Evolutionary conservation across 2,113 vertebrate genomes (phyloP), one percentile per base, ranked within the genome.

Genomic region (Symphodus melops): DNA sequence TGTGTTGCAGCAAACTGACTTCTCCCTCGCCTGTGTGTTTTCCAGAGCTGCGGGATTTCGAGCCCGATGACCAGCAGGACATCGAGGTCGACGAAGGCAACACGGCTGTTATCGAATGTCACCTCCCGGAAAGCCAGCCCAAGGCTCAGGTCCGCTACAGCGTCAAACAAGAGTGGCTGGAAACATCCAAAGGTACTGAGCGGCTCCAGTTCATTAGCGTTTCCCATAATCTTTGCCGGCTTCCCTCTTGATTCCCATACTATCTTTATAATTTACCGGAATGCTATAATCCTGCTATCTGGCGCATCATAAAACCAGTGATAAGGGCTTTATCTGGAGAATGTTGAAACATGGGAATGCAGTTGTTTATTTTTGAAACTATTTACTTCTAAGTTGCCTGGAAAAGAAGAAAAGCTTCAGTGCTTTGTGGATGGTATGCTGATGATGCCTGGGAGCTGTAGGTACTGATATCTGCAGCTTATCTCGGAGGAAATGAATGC

Each of bases 111-210:
- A 99, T 99, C 0, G 96, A 97, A 64, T 99, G 98, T 0, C 97
- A 99, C 88, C 94, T 99, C 67, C 98, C 98, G 0, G 98, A 99
- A 89, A 98, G 97, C 87, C 98, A 98, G 67, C 98, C 98, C 11
- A 97, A 98, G 90, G 98, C 98, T 73, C 97, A 97, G 92, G 98
- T 98, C 84, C 97, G 98, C 84, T 99, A 99, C 93, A 99, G 97
- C 0, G 96, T 99, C 92, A 98, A 98, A 65, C 98, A 99, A 77
- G 96, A 99, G 84, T 98, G 98, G 98, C 94, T 99, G 55, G 97
- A 98, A 86, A 94, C 95, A 1, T 99, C 98, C 44, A 95, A 97
- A 95, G 98, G 98, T 98, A 91, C 37, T 0, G 13, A 17, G 36
- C 59, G 51, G 28, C 56, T 60, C 52, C 52, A 36, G 11, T 57